Conservation (phyloP, 2,113 vertebrate species). For the Candoia aspera region DNA sequence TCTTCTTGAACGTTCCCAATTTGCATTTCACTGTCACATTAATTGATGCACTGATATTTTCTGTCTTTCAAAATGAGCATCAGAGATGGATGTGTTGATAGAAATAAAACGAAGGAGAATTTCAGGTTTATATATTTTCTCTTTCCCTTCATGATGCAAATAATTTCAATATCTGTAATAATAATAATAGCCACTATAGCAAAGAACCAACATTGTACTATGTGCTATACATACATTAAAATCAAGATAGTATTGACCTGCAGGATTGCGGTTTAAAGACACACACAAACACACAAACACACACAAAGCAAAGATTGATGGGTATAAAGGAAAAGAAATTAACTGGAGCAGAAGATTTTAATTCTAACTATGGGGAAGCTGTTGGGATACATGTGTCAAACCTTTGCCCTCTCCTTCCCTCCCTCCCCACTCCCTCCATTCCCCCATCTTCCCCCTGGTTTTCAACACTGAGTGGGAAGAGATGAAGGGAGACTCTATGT, state of each 20-base stretch:
- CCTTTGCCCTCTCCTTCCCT: not conserved
- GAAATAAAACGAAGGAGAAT: not conserved
- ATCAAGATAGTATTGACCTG: not conserved
- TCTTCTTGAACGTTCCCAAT: not conserved
- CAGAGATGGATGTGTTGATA: not conserved
- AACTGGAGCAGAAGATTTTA: not conserved
- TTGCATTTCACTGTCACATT: not conserved
- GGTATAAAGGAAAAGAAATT: not conserved
- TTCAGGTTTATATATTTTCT: not conserved
- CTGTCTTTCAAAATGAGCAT: conserved; percentile 9
- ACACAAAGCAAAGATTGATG: not conserved
- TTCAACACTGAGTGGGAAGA: not conserved
- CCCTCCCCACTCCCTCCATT: not conserved
- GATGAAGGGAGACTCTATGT: not conserved
- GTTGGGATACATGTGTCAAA: not conserved
- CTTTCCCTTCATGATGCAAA: not conserved
- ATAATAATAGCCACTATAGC: not conserved
- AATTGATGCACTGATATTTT: not conserved
- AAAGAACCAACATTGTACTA: not conserved
- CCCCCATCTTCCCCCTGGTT: not conserved
- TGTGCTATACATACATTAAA: not conserved
- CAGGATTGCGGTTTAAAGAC: not conserved
- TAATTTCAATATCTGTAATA: not conserved
- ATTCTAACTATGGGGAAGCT: not conserved
- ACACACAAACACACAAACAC: not conserved